Evolutionary conservation across 2,113 vertebrate genomes (phyloP).

Genomic region (Anguilla rostrata): DNA sequence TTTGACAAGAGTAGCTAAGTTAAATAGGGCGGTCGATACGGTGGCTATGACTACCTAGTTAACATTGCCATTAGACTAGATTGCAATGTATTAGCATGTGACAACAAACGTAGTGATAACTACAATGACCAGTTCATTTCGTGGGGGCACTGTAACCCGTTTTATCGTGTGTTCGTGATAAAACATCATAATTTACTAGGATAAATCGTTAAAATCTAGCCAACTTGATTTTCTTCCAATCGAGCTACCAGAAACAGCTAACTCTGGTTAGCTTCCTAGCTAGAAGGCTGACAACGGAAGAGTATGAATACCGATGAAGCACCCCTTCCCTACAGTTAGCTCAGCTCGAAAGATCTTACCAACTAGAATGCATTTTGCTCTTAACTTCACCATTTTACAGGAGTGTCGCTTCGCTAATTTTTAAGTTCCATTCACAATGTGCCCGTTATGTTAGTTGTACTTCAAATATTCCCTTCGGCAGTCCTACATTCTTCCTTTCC

Average conservation of each 20-base stretch:
- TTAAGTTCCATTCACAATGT: neutral
- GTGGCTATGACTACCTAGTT: too few species aligned
- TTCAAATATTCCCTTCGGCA: neutral
- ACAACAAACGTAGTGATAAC: too few species aligned
- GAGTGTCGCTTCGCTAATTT: neutral
- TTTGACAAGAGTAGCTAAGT: too few species aligned
- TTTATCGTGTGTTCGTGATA: too few species aligned
- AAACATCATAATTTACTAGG: too few species aligned
- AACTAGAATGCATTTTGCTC: slow-evolving; percentile 67
- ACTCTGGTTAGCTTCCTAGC: neutral
- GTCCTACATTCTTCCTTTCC: neutral
- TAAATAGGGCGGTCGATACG: too few species aligned
- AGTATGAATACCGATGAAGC: too few species aligned
- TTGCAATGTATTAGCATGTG: too few species aligned
- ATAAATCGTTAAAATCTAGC: too few species aligned
- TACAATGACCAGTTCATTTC: too few species aligned
- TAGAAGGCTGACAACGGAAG: neutral
- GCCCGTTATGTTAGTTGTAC: neutral
- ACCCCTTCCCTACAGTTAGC: neutral
- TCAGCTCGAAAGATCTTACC: slow-evolving; percentile 54
- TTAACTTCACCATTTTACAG: slow-evolving; percentile 67
- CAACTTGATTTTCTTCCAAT: neutral
- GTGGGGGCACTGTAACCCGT: too few species aligned
- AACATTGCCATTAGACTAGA: too few species aligned
- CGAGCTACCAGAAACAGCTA: neutral